These are phyloP conservation scores for Achroia grisella DNA, from an alignment of 1,140 invertebrate species.

Conservation along the genomic window DNA sequence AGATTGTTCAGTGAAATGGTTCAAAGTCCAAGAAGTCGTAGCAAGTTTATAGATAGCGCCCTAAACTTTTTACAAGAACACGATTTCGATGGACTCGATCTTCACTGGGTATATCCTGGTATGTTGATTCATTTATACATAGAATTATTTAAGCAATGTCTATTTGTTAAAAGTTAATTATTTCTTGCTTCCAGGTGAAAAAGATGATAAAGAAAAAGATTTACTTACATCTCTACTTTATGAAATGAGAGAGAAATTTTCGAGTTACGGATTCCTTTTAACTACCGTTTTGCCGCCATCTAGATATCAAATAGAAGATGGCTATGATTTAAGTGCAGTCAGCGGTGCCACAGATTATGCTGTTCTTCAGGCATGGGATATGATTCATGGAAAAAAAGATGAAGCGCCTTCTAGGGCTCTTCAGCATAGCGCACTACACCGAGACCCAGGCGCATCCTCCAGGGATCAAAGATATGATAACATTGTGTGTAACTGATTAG, in stretches of 20 bases:
- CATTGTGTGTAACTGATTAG: constrained; percentile 31
- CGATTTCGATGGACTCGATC: constrained; percentile 77
- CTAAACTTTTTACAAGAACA: constrained; percentile 73
- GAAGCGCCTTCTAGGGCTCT: constrained; percentile 49
- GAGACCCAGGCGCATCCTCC: constrained; percentile 46
- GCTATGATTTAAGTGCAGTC: constrained; percentile 61
- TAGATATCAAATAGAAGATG: constrained; percentile 70
- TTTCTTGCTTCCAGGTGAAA: constrained; percentile 48
- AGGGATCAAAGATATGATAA: constrained; percentile 62
- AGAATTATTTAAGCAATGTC: background rate
- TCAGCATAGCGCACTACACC: constrained; percentile 57
- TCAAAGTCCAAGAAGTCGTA: constrained; percentile 54
- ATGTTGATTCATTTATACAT: constrained; percentile 10
- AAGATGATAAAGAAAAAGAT: constrained; percentile 61
- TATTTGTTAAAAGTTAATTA: constrained; percentile 1
- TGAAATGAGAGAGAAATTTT: constrained; percentile 61
- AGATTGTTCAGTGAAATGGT: constrained; percentile 72
- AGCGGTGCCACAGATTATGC: constrained; percentile 63
- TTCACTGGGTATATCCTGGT: constrained; percentile 79
- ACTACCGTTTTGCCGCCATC: constrained; percentile 55
- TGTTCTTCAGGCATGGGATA: constrained; percentile 66
- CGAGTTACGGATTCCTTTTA: constrained; percentile 51
- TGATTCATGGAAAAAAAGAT: constrained; percentile 50
- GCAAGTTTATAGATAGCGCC: constrained; percentile 77
- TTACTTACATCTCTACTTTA: constrained; percentile 61